Evolutionary conservation across 2,888 invertebrate genomes (phyloP).

Genomic region (Achlya flavicornis): DNA sequence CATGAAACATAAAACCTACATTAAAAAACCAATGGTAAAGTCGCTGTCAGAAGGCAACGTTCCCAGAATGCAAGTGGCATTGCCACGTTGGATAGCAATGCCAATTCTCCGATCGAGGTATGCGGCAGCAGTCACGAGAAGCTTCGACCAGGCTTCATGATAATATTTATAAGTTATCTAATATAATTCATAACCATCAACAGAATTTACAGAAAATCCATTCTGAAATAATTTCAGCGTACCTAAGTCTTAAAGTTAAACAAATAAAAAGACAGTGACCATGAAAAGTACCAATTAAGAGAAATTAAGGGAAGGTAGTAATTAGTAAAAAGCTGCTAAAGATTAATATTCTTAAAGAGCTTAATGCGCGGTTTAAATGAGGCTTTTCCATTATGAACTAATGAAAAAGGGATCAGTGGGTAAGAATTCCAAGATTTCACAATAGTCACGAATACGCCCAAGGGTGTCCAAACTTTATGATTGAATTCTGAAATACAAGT

Average conservation of each 20-base stretch:
- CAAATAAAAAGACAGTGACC: neutral
- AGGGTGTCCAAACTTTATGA: slow-evolving; percentile 27
- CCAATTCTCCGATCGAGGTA: no score
- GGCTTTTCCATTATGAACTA: slow-evolving; percentile 7
- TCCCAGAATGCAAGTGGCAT: no score
- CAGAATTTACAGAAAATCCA: neutral
- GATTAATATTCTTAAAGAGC: slow-evolving; percentile 11
- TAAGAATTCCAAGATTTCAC: slow-evolving; percentile 31
- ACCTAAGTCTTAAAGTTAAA: neutral
- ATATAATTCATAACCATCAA: no score
- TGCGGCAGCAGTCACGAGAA: no score
- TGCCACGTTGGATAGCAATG: no score
- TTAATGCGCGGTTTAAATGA: neutral
- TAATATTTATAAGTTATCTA: no score
- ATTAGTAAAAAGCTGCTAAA: slow-evolving; percentile 12
- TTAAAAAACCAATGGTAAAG: no score
- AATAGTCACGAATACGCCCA: slow-evolving; percentile 21
- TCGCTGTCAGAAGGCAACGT: no score
- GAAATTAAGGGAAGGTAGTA: slow-evolving; percentile 9
- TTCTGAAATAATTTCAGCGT: neutral
- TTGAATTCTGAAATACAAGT: slow-evolving; percentile 26
- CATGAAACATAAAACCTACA: no score
- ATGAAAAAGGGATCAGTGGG: slow-evolving; percentile 12
- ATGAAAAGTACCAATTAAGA: neutral
- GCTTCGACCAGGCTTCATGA: no score